Evolutionary conservation across 2,888 invertebrate genomes (phyloP).

Genomic region (Napeogenes inachia): DNA sequence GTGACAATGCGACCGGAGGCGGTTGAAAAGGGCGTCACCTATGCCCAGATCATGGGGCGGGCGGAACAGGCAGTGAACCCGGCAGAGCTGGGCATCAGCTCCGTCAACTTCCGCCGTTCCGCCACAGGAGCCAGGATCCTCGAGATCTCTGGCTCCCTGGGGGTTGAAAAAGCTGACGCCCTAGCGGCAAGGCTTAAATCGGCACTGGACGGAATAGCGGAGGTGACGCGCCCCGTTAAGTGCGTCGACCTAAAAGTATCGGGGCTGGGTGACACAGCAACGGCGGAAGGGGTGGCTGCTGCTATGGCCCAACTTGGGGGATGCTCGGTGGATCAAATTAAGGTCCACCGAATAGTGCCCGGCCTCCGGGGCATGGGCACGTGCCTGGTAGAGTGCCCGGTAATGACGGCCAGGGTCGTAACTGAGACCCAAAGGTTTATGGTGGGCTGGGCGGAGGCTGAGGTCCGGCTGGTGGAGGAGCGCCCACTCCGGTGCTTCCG

Average conservation of each 20-base stretch:
- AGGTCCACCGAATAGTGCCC: no score
- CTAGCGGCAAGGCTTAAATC: neutral
- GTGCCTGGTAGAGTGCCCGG: no score
- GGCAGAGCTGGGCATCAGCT: neutral
- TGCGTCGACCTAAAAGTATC: neutral
- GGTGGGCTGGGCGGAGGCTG: no score
- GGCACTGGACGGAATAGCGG: conserved; percentile 9
- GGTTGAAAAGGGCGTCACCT: neutral
- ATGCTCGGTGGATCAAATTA: neutral
- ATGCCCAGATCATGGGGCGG: neutral
- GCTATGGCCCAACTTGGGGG: neutral
- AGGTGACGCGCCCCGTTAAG: neutral
- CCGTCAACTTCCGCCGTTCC: neutral
- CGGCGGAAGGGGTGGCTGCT: neutral
- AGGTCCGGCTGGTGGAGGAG: no score
- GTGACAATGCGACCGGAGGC: neutral
- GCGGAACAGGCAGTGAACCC: neutral
- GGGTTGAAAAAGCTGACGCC: no score
- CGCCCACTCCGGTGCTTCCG: no score
- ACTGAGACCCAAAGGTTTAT: no score
- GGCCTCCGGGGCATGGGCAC: no score
- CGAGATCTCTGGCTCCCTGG: neutral
- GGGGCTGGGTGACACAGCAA: conserved; percentile 7
- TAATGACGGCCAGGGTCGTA: no score
- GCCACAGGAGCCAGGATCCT: conserved; percentile 3